These are phyloP conservation scores for Pygocentrus nattereri DNA, from an alignment of 2,797 vertebrate species.

Conservation along the genomic window DNA sequence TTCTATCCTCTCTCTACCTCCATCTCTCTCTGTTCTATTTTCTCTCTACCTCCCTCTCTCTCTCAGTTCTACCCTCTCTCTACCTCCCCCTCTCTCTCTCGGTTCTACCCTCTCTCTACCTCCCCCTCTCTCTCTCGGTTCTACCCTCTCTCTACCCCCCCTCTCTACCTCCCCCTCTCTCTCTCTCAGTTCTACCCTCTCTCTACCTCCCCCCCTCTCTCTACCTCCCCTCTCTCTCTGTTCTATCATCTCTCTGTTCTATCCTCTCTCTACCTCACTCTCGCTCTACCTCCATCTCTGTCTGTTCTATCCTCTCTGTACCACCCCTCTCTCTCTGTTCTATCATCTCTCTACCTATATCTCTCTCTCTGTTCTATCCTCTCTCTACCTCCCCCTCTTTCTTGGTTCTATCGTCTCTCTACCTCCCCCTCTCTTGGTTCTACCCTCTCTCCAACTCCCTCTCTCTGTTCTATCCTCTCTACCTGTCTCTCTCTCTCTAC, in stretches of 20 bases:
- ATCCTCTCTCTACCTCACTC: no score
- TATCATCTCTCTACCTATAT: neutral
- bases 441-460: no score
- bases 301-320: no score
- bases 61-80: neutral
- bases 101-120: neutral
- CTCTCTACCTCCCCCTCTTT: neutral
- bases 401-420: neutral
- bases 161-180: neutral
- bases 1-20: neutral
- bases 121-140: neutral
- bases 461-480: no score
- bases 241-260: neutral
- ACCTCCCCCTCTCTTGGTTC: no score
- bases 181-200: neutral
- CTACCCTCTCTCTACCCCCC: neutral
- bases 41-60: neutral
- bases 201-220: neutral
- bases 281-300: no score
- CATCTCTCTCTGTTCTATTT: neutral
- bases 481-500: no score
- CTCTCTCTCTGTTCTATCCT: neutral
- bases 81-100: neutral
- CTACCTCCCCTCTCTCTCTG: neutral
- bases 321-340: neutral